Evolutionary conservation across 2,113 vertebrate species (phyloP).

Genomic region (Opisthocomus hoazin): DNA sequence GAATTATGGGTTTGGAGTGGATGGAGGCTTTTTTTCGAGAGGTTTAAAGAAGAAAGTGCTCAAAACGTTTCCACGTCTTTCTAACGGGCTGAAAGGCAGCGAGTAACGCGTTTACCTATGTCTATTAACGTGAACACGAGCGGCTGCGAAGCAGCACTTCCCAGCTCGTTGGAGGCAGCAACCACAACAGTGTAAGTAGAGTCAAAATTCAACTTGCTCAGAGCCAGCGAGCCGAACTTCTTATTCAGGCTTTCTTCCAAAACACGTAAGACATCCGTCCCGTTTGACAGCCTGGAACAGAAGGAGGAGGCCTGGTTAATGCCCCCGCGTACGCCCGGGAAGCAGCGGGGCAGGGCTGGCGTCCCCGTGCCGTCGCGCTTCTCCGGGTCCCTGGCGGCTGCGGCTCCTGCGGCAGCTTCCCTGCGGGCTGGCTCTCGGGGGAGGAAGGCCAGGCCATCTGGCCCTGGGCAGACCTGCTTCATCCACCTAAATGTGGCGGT

Average conservation of each 20-base stretch:
- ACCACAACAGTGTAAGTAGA: conserved; percentile 62
- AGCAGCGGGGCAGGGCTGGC: rapidly evolving
- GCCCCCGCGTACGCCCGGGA: rapidly evolving
- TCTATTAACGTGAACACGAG: conserved; percentile 12
- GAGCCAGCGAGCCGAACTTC: not conserved
- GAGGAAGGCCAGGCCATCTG: too few species aligned
- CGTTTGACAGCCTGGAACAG: conserved; percentile 57
- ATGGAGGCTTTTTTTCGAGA: not conserved
- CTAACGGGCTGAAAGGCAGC: not conserved
- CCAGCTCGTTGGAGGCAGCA: conserved; percentile 59
- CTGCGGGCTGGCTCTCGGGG: too few species aligned
- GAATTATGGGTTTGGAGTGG: not conserved
- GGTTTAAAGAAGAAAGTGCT: not conserved
- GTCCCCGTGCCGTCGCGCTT: not conserved
- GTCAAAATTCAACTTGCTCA: conserved; percentile 15
- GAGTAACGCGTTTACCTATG: conserved; percentile 14
- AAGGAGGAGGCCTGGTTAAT: not conserved
- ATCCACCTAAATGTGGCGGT: not conserved
- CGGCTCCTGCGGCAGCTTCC: not conserved
- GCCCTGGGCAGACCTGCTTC: not conserved
- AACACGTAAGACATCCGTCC: not conserved
- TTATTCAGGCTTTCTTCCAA: not conserved
- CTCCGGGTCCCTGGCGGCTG: not conserved
- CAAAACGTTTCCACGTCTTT: rapidly evolving
- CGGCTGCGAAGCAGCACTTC: conserved; percentile 48